These are phyloP conservation scores for Sitta carolinensis DNA, from an alignment of 2,797 vertebrate species.

Conservation along the genomic window DNA sequence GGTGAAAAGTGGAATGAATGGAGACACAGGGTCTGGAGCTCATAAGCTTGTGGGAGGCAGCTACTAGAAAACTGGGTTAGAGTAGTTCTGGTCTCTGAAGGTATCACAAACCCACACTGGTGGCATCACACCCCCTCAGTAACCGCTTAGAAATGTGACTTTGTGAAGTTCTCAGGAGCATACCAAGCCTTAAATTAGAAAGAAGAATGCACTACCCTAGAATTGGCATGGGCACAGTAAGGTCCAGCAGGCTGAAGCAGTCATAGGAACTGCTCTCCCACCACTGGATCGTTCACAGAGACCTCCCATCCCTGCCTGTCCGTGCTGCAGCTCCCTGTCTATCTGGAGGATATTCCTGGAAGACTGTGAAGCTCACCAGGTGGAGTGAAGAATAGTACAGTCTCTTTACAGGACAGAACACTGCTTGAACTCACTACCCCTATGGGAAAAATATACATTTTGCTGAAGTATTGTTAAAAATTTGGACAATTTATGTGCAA, in stretches of 20 bases:
- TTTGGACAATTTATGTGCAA: neutral
- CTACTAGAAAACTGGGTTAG: neutral
- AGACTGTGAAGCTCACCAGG: neutral
- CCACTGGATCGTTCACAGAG: neutral
- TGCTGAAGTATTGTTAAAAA: neutral
- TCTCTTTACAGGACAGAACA: neutral
- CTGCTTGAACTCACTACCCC: neutral
- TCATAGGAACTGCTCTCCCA: neutral
- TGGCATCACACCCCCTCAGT: rapidly evolving
- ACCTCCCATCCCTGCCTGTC: neutral
- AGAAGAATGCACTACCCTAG: neutral
- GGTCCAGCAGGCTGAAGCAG: neutral
- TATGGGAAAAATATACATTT: neutral
- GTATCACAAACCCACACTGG: neutral
- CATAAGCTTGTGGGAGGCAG: neutral
- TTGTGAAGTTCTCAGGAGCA: neutral
- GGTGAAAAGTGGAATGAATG: neutral
- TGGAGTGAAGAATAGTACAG: neutral
- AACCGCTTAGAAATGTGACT: neutral
- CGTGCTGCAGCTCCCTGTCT: neutral
- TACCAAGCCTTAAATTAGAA: neutral
- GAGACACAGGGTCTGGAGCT: neutral
- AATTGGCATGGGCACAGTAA: neutral
- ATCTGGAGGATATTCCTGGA: neutral
- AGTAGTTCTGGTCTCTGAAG: neutral